Evolutionary conservation across 2,888 invertebrate species (phyloP).

Genomic region (Athripsodes cinereus): DNA sequence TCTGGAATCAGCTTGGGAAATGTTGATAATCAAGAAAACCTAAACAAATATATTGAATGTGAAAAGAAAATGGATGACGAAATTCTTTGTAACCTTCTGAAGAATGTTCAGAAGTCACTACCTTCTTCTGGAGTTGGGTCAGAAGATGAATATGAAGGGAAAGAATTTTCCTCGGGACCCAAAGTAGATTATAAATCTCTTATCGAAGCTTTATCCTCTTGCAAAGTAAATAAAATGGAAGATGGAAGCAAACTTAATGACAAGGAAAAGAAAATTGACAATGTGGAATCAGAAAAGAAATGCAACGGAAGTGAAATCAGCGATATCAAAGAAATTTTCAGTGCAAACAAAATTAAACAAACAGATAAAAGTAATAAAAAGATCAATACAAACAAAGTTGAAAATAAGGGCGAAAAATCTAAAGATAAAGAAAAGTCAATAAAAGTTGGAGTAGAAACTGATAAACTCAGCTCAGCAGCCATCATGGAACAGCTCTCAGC

Average conservation of each 20-base stretch:
- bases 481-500: slow-evolving; percentile 4
- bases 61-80: slow-evolving; percentile 6
- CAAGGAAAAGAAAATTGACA: not conserved
- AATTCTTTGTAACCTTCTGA: slow-evolving; percentile 3
- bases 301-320: slow-evolving; percentile 2
- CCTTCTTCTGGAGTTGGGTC: slow-evolving; percentile 12
- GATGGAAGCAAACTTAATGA: not conserved
- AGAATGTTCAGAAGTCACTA: slow-evolving; percentile 1
- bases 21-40: slow-evolving; percentile 2
- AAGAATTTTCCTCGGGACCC: not conserved
- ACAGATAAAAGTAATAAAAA: not conserved
- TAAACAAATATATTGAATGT: not conserved
- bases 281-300: not conserved
- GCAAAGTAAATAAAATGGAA: slow-evolving; percentile 10
- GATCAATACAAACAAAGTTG: not conserved
- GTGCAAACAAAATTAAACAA: not conserved
- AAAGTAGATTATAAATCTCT: slow-evolving; percentile 12
- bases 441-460: not conserved
- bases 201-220: slow-evolving; percentile 12
- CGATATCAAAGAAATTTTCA: slow-evolving; percentile 3
- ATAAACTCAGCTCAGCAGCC: not conserved
- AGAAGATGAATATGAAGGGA: not conserved
- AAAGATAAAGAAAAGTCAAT: not conserved
- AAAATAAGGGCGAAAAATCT: not conserved
- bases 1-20: not conserved